Evolutionary conservation across 1,140 invertebrate species (phyloP).

Genomic region (Papilio helenus): DNA sequence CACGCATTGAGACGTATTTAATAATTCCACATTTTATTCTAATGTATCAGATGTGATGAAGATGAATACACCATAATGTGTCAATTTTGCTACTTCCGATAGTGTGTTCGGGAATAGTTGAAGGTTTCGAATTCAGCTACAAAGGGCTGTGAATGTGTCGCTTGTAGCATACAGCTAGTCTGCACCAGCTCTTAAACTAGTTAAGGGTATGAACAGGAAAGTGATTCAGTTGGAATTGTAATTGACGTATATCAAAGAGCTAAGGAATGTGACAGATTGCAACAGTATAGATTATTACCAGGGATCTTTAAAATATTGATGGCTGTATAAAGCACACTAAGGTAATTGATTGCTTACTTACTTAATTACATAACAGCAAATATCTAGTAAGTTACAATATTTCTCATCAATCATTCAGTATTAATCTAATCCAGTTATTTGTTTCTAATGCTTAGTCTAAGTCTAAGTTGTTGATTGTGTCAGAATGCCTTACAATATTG

Average conservation of each 20-base stretch:
- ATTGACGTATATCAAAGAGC: not conserved
- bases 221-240: not conserved
- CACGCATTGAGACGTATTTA: not conserved
- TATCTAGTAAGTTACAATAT: not conserved
- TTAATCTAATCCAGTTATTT: conserved; percentile 14
- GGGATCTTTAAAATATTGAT: not conserved
- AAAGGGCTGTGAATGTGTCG: not conserved
- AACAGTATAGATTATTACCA: not conserved
- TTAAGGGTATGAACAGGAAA: not conserved
- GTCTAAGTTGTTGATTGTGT: conserved; percentile 23
- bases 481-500: conserved; percentile 14
- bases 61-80: too few relatives aligned
- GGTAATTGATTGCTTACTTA: too few relatives aligned
- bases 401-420: conserved; percentile 10
- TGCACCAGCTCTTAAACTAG: not conserved
- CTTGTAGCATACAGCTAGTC: not conserved
- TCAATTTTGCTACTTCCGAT: too few relatives aligned
- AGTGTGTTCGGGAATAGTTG: too few relatives aligned
- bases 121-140: too few relatives aligned
- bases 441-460: conserved; percentile 17
- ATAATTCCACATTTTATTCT: too few relatives aligned
- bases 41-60: too few relatives aligned
- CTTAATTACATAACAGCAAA: not conserved
- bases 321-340: not conserved
- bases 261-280: not conserved